These are phyloP conservation scores for Columbina picui DNA, from an alignment of 2,113 vertebrate species.

Conservation along the genomic window DNA sequence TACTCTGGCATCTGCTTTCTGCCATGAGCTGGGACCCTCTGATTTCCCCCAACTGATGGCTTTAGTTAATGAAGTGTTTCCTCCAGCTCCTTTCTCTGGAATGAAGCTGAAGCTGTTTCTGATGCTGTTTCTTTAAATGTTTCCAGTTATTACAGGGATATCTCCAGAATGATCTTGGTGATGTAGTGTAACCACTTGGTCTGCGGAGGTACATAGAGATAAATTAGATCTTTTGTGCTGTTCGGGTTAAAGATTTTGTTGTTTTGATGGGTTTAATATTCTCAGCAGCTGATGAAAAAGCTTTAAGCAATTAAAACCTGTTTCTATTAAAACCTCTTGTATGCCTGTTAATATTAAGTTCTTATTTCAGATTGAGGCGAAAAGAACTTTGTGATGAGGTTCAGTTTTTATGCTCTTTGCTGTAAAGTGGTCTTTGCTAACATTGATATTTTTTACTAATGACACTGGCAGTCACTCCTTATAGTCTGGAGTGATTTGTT, in stretches of 20 bases:
- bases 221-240: not conserved
- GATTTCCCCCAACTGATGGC: not conserved
- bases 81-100: not conserved
- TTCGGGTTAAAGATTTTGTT: not conserved
- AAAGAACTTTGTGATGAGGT: not conserved
- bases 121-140: not conserved
- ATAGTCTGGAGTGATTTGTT: not conserved
- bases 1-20: not conserved
- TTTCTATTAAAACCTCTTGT: not conserved
- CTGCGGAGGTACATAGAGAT: not conserved
- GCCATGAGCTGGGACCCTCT: not conserved
- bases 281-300: not conserved
- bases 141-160: not conserved
- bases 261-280: slow-evolving; percentile 1
- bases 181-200: not conserved
- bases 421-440: not conserved
- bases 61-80: not conserved
- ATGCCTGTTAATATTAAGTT: not conserved
- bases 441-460: not conserved
- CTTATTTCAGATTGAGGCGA: not conserved
- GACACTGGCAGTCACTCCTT: not conserved
- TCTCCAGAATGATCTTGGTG: not conserved
- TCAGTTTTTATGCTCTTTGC: not conserved
- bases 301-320: slow-evolving; percentile 8
- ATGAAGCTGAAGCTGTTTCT: not conserved